phyloP scores from a whole-genome alignment of 2,888 invertebrate genomes.

The Celastrina argiolus region DNA sequence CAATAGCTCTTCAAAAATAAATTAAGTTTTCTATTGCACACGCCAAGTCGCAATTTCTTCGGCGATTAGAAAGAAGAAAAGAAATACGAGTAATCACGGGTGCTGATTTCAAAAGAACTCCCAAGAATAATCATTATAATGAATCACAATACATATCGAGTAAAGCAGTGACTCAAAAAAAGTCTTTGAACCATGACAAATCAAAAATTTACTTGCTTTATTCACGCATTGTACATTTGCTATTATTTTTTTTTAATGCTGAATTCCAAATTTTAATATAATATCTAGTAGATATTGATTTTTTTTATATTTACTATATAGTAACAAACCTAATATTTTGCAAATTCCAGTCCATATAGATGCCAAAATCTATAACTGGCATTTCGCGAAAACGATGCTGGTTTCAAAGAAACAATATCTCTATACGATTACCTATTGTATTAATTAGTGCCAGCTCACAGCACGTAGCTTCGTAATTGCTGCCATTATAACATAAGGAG shows the following conservation, averaged over 20 bases:
- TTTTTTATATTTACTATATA: neutral
- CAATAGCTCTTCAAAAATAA: neutral
- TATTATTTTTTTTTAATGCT: neutral
- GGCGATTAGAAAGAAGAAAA: neutral
- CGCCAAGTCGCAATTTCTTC: conserved; percentile 2
- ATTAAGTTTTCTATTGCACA: neutral
- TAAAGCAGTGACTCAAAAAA: neutral
- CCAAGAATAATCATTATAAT: neutral
- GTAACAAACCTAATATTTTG: neutral
- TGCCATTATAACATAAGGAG: neutral
- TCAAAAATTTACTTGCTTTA: neutral
- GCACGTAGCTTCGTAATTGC: neutral
- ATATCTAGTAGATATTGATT: neutral
- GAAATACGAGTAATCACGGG: neutral
- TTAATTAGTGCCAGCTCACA: neutral
- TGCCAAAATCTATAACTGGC: too few species aligned
- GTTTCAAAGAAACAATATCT: too few species aligned
- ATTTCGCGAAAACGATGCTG: too few species aligned
- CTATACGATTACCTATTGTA: neutral
- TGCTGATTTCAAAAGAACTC: neutral
- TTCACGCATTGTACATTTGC: neutral
- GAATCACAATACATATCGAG: neutral
- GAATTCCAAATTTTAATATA: neutral
- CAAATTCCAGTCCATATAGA: neutral
- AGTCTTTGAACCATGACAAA: neutral